Evolutionary conservation across 2,888 invertebrate species (phyloP), one percentile per base, ranked within the genome.

Genomic region (Chaetogeoica ovagalla): DNA sequence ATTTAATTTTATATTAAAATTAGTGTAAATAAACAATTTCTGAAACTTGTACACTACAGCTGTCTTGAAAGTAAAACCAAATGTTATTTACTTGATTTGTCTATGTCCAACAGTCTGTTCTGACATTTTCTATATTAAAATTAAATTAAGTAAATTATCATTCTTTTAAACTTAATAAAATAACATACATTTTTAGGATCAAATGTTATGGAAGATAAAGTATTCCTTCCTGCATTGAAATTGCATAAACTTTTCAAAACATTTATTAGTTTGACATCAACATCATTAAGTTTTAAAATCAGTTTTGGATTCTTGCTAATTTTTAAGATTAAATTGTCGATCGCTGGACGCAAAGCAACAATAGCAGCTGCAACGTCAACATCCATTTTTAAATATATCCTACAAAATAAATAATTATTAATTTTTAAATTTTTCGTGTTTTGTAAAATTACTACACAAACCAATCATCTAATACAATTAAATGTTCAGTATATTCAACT

Each of bases 381-480:
- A 81, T 92, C 89, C 91, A 98, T 96, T 15, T 93, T 90, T 82
- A 98, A 89, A 87, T 95, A 96, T 70, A 98, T 90, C 89, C 90
- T 89, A 5, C 48, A 83, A 57, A 52, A 52, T 17, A 66, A 68
- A 19, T 5, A 23, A 21, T 11, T 17, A 52, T 48, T 68, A 1
- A 43, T 43, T 43, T 43, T 43, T 43, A 5, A 43, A 43, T 43
- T 21, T 62, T n/a, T 48, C 13, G 48, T 13, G 43, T 43, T 43
- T 7, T n/a, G 30, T 30, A 30, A 48, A 6, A 52, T 17, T 52
- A 57, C 8, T 21, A 77, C 76, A 8, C 76, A 8, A 60, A 77
- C 76, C 76, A 77, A 60, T 77, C 21, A 52, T 77, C 76, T 30
- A 77, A 62, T 60, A 77, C 59, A 60, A 77, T 15, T 7, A n/a